Evolutionary conservation across 1,140 invertebrate genomes (phyloP).

Genomic region (Caerostris extrusa): DNA sequence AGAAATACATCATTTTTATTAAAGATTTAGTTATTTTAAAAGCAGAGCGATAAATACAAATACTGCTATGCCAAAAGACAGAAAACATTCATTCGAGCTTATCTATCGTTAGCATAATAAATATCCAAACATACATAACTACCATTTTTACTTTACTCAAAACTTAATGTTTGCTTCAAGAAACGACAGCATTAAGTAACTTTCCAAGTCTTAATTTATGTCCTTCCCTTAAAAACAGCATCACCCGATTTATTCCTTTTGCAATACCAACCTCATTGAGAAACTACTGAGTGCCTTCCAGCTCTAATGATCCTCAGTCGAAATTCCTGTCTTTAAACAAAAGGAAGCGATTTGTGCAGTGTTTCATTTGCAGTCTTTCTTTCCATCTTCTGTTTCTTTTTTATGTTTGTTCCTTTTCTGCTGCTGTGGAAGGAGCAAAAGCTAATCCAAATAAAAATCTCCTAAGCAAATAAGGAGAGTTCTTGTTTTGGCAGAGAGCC

Average conservation of each 20-base stretch:
- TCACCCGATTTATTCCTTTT: constrained; percentile 9
- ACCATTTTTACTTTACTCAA: background rate
- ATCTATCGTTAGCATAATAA: background rate
- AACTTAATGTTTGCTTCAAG: background rate
- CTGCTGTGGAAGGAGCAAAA: constrained; percentile 35
- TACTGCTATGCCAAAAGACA: background rate
- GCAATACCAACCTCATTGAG: background rate
- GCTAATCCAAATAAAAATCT: constrained; percentile 70
- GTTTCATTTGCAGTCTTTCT: constrained; percentile 19
- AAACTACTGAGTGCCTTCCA: background rate
- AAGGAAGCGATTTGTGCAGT: constrained; percentile 58
- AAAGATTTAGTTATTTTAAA: too few relatives aligned
- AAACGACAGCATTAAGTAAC: constrained; percentile 12
- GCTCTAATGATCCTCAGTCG: constrained; percentile 26
- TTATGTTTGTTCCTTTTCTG: background rate
- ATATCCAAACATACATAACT: constrained; percentile 2
- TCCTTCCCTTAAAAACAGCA: background rate
- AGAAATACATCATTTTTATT: too few relatives aligned
- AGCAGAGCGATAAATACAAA: background rate
- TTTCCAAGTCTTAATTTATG: background rate
- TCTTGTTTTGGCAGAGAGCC: constrained; percentile 61
- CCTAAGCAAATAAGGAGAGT: constrained; percentile 69
- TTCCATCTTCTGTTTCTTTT: too few relatives aligned
- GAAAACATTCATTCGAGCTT: background rate
- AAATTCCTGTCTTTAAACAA: constrained; percentile 66